These are phyloP conservation scores for Tigriopus japonicus DNA, from an alignment of 1,140 invertebrate genomes.

Conservation along the genomic window DNA sequence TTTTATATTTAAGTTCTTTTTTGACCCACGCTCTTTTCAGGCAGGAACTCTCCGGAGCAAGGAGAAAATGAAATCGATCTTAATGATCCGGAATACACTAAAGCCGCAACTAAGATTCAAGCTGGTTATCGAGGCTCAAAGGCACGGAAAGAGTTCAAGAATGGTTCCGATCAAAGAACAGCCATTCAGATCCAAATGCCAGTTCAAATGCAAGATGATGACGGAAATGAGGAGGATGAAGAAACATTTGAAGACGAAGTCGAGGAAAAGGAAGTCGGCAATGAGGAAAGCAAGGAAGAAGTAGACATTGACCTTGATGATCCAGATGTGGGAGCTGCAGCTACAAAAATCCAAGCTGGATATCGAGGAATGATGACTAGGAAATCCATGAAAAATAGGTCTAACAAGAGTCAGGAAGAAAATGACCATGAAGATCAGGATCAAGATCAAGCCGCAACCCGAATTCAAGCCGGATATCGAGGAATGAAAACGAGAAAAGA, in stretches of 20 bases:
- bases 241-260: neutral
- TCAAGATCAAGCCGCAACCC: constrained; percentile 36
- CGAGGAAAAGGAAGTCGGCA: neutral
- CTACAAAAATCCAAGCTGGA: constrained; percentile 28
- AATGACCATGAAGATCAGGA: constrained; percentile 28
- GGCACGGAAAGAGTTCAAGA: constrained; percentile 39
- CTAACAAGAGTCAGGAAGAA: neutral
- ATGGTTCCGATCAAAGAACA: constrained; percentile 16
- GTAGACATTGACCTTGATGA: constrained; percentile 20
- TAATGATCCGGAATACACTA: constrained; percentile 35
- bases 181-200: neutral
- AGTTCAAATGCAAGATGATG: neutral
- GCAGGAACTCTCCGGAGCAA: neutral
- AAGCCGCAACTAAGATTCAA: constrained; percentile 46
- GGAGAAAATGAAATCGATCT: neutral
- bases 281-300: neutral
- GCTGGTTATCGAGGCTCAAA: constrained; percentile 41
- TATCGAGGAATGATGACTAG: constrained; percentile 20
- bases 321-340: constrained; percentile 28
- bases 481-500: constrained; percentile 43
- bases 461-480: constrained; percentile 41
- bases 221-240: no score
- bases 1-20: neutral
- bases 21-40: neutral
- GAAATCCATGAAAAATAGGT: constrained; percentile 15